Base-by-base conservation (phyloP, 2,797 vertebrate species). In the Agapornis canus region DNA sequence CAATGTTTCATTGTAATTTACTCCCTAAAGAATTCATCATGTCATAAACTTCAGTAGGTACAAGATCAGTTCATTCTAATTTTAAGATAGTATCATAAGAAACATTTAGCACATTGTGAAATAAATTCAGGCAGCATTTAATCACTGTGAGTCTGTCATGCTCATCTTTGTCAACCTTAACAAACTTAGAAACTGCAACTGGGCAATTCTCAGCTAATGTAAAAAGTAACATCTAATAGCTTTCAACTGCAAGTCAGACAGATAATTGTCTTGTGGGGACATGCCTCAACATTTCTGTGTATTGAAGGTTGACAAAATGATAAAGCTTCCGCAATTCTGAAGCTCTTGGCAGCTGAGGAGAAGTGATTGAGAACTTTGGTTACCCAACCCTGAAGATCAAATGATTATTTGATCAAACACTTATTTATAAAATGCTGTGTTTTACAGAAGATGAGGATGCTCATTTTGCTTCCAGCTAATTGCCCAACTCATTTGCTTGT, bases 201-300 rank as follows among this genome's bases (percentile, higher is more conserved):
- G 95, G 94, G 94, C 96, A 82, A 93, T 94, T 95, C 95, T 94
- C 77, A 79, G 92, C 88, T 95, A 90, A 90, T 79, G 91, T 47
- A 84, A 86, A 94, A 96, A 91, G 86, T 82, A 95, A 65, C 90
- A 92, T 92, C 94, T 96, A 92, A 91, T 69, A 84, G 88, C 90
- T 96, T 92, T 89, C 75, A 91, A 63, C 49, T 95, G 82, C 90
- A 51, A 92, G 93, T 29, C 93, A 95, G 94, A 54, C 59, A 79
- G 93, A 96, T 92, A 90, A 94, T 79, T 73, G 76, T 94, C 96
- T 81, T 94, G 96, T 95, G 93, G 80, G 96, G 92, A 96, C 92
- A 51, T 95, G 96, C 90, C 96, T 96, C 93, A 86, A 95, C 95
- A 76, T 84, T 76, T 83, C 94, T 15, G n/a, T 86, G 95, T 88